Conservation (phyloP, 2,113 vertebrate species). For the Eira barbara region DNA sequence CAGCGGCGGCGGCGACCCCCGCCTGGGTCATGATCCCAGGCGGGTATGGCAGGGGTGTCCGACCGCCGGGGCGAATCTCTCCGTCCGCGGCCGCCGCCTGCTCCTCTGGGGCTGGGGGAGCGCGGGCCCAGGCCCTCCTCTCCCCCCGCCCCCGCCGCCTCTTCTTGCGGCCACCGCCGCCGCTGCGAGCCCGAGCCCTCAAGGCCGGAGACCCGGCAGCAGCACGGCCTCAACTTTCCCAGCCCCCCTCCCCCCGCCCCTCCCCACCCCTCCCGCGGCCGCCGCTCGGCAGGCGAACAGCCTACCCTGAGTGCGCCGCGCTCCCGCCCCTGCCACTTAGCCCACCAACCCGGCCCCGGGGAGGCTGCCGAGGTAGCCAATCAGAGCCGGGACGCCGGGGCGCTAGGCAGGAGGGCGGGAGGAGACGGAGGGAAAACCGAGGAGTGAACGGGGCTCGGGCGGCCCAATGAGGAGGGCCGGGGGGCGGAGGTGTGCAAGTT, state of each 20-base stretch:
- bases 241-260: conserved; percentile 69
- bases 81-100: conserved; percentile 50
- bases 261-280: conserved; percentile 64
- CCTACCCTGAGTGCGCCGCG: conserved; percentile 45
- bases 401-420: conserved; percentile 46
- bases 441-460: conserved; percentile 16
- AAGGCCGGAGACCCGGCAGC: conserved; percentile 74
- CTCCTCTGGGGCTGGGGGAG: conserved; percentile 70
- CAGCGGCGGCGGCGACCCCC: conserved; percentile 69
- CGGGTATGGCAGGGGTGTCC: conserved; percentile 52
- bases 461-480: conserved; percentile 68
- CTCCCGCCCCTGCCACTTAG: conserved; percentile 22
- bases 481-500: conserved; percentile 72
- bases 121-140: conserved; percentile 73
- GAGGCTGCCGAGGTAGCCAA: background rate
- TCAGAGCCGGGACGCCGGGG: background rate
- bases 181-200: conserved; percentile 62
- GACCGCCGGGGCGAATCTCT: background rate
- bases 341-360: background rate
- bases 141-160: conserved; percentile 73
- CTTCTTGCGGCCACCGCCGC: conserved; percentile 62
- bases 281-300: conserved; percentile 40
- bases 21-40: conserved; percentile 80
- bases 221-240: conserved; percentile 75
- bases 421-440: conserved; percentile 34